Evolutionary conservation across 30 jellyfish, hydroid and myxozoan genomes (phyloP).

Genomic region (Mastigias papua): DNA sequence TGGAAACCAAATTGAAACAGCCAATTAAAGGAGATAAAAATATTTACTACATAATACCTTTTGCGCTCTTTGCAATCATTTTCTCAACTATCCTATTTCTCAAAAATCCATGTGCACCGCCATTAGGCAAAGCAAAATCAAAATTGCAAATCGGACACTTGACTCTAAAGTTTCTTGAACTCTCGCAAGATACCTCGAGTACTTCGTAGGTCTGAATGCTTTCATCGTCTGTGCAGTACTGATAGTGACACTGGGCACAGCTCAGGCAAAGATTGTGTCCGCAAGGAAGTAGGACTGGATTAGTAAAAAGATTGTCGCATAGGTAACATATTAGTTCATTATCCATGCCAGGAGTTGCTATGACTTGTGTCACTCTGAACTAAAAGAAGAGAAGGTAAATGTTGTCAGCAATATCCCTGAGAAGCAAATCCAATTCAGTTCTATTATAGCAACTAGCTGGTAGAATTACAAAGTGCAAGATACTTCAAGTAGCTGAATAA

Average conservation of each 20-base stretch:
- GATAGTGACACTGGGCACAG: constrained; percentile 50
- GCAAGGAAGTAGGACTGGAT: constrained; percentile 84
- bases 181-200: constrained; percentile 1
- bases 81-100: constrained; percentile 38
- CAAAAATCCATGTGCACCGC: constrained; percentile 60
- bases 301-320: constrained; percentile 47
- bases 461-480: no score
- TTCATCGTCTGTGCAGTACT: constrained; percentile 16
- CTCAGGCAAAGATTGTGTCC: constrained; percentile 62
- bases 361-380: no score
- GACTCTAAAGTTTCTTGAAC: constrained; percentile 16
- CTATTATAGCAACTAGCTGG: no score
- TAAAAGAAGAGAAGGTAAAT: no score
- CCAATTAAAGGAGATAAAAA: background rate
- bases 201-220: background rate
- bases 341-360: constrained; percentile 25
- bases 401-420: no score
- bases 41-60: background rate
- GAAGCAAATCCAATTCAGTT: no score
- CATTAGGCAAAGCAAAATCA: constrained; percentile 36
- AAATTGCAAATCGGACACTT: constrained; percentile 63
- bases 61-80: constrained; percentile 1
- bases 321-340: constrained; percentile 57
- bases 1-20: no score
- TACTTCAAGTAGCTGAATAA: no score